Percentiles rank a stretch among this genome's conserved stretches.
Evolutionary conservation across 1,140 invertebrate genomes (phyloP).

Genomic region (Drosophila nebulosa): DNA sequence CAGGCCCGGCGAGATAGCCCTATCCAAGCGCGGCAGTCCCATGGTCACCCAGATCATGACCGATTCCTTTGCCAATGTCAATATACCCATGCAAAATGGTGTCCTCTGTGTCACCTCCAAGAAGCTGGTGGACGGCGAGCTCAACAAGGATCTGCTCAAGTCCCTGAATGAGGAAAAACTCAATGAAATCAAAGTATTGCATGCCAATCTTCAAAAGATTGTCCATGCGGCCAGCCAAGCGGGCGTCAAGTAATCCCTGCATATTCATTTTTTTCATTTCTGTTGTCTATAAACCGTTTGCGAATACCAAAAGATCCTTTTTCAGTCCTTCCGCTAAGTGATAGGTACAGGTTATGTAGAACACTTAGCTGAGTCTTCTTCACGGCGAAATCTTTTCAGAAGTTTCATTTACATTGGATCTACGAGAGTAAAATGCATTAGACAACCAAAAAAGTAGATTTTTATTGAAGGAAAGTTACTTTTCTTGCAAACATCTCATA

Average conservation of each 20-base stretch:
- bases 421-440: no score
- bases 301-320: no score
- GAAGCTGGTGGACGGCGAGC: conserved; percentile 42
- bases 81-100: conserved; percentile 83
- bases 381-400: no score
- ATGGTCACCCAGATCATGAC: conserved; percentile 81
- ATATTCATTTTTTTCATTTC: no score
- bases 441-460: no score
- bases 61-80: conserved; percentile 83
- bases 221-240: conserved; percentile 60
- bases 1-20: conserved; percentile 83
- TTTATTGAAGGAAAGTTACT: no score
- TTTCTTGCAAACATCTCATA: no score
- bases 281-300: no score
- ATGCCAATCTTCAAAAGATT: conserved; percentile 69
- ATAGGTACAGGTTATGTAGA: no score
- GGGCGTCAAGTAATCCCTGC: conserved; percentile 44
- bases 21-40: conserved; percentile 85
- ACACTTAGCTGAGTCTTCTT: no score
- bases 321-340: no score
- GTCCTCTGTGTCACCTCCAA: conserved; percentile 70
- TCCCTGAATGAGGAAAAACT: conserved; percentile 62
- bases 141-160: conserved; percentile 61
- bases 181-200: conserved; percentile 63
- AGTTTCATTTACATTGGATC: no score